Base-by-base conservation (phyloP, 2,888 invertebrate genomes). In the Campaea margaritaria region DNA sequence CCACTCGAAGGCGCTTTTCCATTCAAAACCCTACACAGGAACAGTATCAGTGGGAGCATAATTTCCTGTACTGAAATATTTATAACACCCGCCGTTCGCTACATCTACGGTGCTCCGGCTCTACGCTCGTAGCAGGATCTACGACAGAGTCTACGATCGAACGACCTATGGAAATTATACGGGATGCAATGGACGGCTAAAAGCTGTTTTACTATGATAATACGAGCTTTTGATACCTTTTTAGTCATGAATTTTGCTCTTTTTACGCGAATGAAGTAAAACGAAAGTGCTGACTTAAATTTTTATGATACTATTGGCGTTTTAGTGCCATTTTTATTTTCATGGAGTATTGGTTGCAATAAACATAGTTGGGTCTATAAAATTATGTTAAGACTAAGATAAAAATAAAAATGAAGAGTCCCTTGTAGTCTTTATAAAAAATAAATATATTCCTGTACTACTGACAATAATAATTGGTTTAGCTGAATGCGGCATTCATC, bases 41-140 rank as follows among this genome's bases (percentile, higher is more conserved):
- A 78, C 79, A 77, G 82, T 89, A 90, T 87, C 87, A 85, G 86
- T 78, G 76, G 79, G 79, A 86, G 83, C 83, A 91, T 90, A 91
- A 91, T 91, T 91, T 91, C 91, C 91, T 85, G 86, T 82, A 76
- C 85, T 91, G 89, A 87, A 91, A 90, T 91, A 91, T 91, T 91
- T 91, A 91, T 90, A 85, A 72, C 70, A 57, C 66, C 38, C 67
- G 67, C 73, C 74, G 78, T 76, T 75, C 64, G 74, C 50, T 45
- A 34, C 53, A 38, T 47, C 75, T 82, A 79, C 79, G 76, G 52
- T 68, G 74, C 78, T 78, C 73, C 73, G 75, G 51, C 68, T 74
- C 78, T 78, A 73, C 73, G 69, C 28, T 71, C 76, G 81, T 82
- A 83, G 82, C 78, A 69, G 75, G 75, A 79, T 83, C 82, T 85